Base-by-base conservation (phyloP, 2,888 invertebrate genomes). In the Idaea straminata region DNA sequence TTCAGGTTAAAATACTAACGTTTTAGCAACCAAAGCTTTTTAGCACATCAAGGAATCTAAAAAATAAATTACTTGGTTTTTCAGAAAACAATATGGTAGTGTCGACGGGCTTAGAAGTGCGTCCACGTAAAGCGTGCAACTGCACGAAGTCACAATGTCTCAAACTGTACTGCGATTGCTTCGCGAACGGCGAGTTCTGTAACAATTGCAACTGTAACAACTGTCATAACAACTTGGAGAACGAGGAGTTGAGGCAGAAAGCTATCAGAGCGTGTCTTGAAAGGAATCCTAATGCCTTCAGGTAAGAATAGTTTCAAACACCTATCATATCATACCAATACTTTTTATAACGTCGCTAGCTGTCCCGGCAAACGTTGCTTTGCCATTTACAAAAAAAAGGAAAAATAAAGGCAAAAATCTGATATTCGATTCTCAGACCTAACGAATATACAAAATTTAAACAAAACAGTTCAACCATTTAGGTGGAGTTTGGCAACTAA, bases 111-210 rank as follows among this genome's bases (percentile, higher is more conserved):
- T 76, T 93, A 38, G 93, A 92, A 0, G 80, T 94, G 76, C 92
- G 96, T 72, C 96, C 97, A 0, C 93, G 97, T 61, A 99, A 99
- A 87, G 99, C 99, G 10, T 99, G 99, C 90, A 99, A 99, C 88
- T 99, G 99, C 89, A 99, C 98, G 38, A 99, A 99, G 90, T 99
- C 99, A 3, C 99, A 99, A 85, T 99, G 99, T 83, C 94, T 99
- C 70, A 99, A 99, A 91, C 89, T 99, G 90, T 99, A 99, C 87
- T 99, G 99, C 92, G 99, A 99, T 86, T 99, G 99, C 86, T 99
- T 99, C 94, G 99, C 99, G 5, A 99, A 99, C 91, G 99, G 99
- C 4, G 99, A 99, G 91, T 99, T 99, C 90, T 99, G 99, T 92
- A 96, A 97, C 87, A 96, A 95, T 87, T 99, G 99, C 92, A 99